Evolutionary conservation across 2,113 vertebrate genomes (phyloP).

Genomic region (Polypterus senegalus): DNA sequence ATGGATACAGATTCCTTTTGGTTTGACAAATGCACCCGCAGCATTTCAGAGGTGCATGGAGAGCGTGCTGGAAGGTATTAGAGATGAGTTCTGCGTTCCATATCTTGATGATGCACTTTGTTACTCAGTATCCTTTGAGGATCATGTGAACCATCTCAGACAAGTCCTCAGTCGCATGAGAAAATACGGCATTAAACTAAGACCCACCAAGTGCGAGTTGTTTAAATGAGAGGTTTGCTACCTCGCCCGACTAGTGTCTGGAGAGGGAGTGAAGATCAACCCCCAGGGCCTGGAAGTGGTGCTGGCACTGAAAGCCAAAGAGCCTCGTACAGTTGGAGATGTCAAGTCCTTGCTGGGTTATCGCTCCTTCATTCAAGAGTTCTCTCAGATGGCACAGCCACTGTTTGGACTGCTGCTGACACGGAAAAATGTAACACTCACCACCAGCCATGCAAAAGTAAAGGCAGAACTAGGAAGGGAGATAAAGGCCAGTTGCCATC

Average conservation of each 20-base stretch:
- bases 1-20: conserved; percentile 2
- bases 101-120: conserved; percentile 14
- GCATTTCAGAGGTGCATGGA: conserved; percentile 11
- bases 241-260: too few species aligned
- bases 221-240: too few species aligned
- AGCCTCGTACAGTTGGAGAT: too few species aligned
- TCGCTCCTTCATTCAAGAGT: too few species aligned
- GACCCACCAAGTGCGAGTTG: neutral
- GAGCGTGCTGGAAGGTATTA: neutral
- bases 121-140: neutral
- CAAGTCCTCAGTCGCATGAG: too few species aligned
- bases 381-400: neutral
- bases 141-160: too few species aligned
- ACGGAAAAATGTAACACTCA: neutral
- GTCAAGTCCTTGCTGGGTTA: too few species aligned
- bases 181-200: too few species aligned
- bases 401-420: conserved; percentile 7
- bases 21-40: conserved; percentile 6
- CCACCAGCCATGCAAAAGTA: neutral
- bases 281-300: too few species aligned
- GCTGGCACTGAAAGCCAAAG: too few species aligned
- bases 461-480: neutral
- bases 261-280: too few species aligned
- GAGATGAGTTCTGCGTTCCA: conserved; percentile 14
- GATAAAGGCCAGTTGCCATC: conserved; percentile 1